Conservation (phyloP, 2,797 vertebrate genomes). For the Mormyrus proboscirostris region DNA sequence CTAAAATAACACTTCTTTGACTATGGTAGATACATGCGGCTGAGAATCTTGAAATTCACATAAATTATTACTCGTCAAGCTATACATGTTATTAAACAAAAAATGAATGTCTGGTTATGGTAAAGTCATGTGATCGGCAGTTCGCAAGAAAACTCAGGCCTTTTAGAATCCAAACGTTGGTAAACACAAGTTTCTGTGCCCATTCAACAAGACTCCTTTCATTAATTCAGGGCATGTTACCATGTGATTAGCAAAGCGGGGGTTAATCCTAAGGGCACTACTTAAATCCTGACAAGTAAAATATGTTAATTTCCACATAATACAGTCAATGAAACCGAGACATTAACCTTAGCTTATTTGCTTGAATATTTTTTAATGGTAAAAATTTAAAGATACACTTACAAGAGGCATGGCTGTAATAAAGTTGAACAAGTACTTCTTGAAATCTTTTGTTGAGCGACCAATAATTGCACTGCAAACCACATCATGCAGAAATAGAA, state of each 20-base stretch:
- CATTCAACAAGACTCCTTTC: neutral
- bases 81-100: neutral
- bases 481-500: constrained; percentile 64
- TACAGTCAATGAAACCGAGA: neutral
- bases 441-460: constrained; percentile 91
- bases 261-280: neutral
- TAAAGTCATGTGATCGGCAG: neutral
- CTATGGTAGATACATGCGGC: neutral
- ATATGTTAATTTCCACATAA: neutral
- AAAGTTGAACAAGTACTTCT: constrained; percentile 91
- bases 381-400: constrained; percentile 58
- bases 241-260: neutral
- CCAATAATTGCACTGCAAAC: constrained; percentile 97
- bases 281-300: neutral
- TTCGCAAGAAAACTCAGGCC: neutral
- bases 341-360: neutral
- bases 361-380: neutral
- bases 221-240: neutral
- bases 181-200: neutral
- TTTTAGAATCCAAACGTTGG: neutral
- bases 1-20: neutral
- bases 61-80: neutral
- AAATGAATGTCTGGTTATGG: neutral
- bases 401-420: constrained; percentile 92
- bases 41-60: neutral